Evolutionary conservation across 1,140 invertebrate genomes (phyloP).

Genomic region (Drosophila malerkotliana): DNA sequence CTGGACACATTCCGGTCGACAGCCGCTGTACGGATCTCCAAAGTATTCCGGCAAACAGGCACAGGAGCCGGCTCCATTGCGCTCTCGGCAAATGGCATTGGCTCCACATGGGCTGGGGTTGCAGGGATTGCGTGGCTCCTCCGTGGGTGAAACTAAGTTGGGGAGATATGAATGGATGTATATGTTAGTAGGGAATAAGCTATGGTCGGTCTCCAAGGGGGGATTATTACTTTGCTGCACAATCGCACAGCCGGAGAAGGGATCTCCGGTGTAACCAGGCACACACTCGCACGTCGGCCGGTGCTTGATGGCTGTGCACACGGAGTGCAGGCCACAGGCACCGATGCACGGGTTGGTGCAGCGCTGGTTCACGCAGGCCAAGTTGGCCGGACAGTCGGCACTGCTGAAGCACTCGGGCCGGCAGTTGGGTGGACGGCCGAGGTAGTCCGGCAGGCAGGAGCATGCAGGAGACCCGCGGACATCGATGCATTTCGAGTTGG

Average conservation of each 20-base stretch:
- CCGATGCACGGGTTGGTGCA: constrained; percentile 92
- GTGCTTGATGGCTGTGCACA: constrained; percentile 91
- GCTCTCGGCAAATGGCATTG: constrained; percentile 91
- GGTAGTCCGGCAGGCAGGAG: constrained; percentile 89
- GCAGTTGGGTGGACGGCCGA: constrained; percentile 91
- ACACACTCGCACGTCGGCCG: constrained; percentile 89
- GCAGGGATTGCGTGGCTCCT: constrained; percentile 86
- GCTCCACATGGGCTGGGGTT: constrained; percentile 92
- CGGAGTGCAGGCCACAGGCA: constrained; percentile 90
- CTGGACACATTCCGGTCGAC: constrained; percentile 90
- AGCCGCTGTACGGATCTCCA: constrained; percentile 90
- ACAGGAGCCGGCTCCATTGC: constrained; percentile 91
- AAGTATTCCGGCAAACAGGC: constrained; percentile 89
- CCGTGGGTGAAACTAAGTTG: constrained; percentile 76
- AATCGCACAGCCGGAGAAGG: constrained; percentile 87
- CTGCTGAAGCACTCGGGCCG: constrained; percentile 90
- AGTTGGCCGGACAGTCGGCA: constrained; percentile 89
- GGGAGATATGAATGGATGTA: background rate
- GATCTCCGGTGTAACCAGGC: constrained; percentile 91
- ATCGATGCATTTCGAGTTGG: constrained; percentile 90
- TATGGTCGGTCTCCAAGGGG: constrained; percentile 3
- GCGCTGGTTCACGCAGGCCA: constrained; percentile 91
- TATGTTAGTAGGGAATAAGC: constrained; percentile 14
- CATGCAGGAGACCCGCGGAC: constrained; percentile 89
- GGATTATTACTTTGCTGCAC: constrained; percentile 82